Evolutionary conservation across 2,888 invertebrate genomes (phyloP).

Genomic region (Perizoma flavofasciatum): DNA sequence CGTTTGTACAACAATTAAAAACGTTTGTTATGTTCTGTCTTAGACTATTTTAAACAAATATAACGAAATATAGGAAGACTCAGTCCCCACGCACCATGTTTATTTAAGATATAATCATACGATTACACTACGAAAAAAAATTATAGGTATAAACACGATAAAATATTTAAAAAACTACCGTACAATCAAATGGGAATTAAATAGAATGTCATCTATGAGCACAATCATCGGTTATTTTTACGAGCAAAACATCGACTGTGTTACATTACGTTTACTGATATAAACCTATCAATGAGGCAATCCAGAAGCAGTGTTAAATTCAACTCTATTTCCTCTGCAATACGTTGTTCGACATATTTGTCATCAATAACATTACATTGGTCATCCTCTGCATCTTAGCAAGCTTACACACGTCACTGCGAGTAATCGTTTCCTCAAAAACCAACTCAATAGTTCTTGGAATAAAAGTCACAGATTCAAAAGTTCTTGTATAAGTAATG

Average conservation of each 20-base stretch:
- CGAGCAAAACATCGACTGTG: slow-evolving; percentile 70
- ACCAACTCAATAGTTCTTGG: slow-evolving; percentile 32
- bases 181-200: slow-evolving; percentile 74
- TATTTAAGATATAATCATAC: slow-evolving; percentile 36
- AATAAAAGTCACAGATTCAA: slow-evolving; percentile 18
- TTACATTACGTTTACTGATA: slow-evolving; percentile 46
- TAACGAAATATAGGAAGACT: slow-evolving; percentile 24
- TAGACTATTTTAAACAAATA: slow-evolving; percentile 12
- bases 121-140: slow-evolving; percentile 63
- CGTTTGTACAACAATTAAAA: no score
- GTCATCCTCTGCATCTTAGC: slow-evolving; percentile 51
- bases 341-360: slow-evolving; percentile 43
- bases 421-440: slow-evolving; percentile 23
- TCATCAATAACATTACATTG: slow-evolving; percentile 48
- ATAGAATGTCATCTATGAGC: slow-evolving; percentile 72
- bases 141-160: slow-evolving; percentile 72
- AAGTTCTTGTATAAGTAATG: slow-evolving; percentile 33
- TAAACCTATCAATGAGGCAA: slow-evolving; percentile 31
- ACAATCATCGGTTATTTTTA: slow-evolving; percentile 73
- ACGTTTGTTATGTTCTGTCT: neutral
- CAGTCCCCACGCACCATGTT: slow-evolving; percentile 30
- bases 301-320: slow-evolving; percentile 25
- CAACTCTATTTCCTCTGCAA: slow-evolving; percentile 40
- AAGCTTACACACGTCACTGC: slow-evolving; percentile 28
- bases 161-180: slow-evolving; percentile 59